phyloP scores from a whole-genome alignment of 2,797 vertebrate species.

The Catharus ustulatus region DNA sequence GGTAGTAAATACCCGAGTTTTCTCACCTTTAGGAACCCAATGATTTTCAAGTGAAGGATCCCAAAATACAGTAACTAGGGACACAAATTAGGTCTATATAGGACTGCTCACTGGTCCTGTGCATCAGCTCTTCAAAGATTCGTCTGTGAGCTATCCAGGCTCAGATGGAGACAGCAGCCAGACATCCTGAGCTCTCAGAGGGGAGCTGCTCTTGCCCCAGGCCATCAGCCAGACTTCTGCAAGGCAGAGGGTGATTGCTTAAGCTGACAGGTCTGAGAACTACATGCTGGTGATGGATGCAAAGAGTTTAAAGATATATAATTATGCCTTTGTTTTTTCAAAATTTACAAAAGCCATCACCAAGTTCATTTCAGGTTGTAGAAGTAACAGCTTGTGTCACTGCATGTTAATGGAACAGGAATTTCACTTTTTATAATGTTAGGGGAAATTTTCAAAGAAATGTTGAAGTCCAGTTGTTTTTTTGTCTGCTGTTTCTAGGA shows the following conservation, averaged over 20 bases:
- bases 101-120: fast-evolving
- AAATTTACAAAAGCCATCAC: neutral
- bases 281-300: neutral
- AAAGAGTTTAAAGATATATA: neutral
- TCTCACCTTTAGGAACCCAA: neutral
- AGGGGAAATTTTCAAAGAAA: neutral
- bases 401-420: neutral
- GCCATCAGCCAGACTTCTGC: neutral
- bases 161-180: fast-evolving
- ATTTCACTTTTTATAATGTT: neutral
- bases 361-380: neutral
- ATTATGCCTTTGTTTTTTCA: neutral
- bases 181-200: neutral
- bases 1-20: neutral
- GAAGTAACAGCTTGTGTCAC: neutral
- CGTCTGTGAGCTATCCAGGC: neutral
- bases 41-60: neutral
- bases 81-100: neutral
- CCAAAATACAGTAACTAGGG: neutral
- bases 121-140: neutral
- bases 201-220: neutral
- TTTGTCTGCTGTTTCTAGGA: neutral
- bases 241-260: neutral
- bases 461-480: neutral
- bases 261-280: neutral